Conservation (phyloP, 2,113 vertebrate genomes). For the Pipa parva region DNA sequence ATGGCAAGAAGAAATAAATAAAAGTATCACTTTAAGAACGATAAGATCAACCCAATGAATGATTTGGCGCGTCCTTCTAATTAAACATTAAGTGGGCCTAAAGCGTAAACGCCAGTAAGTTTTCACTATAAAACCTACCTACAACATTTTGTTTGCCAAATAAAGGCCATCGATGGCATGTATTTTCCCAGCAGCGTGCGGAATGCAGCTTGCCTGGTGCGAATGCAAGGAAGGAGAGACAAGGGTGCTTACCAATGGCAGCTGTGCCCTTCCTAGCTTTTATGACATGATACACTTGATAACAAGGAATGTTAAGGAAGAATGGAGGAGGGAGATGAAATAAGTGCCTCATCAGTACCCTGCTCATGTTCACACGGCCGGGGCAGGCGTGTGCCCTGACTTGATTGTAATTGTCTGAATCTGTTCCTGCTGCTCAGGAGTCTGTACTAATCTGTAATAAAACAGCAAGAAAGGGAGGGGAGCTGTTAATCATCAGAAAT, state of each 20-base stretch:
- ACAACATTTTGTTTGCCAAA: too few relatives aligned
- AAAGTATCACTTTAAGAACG: too few relatives aligned
- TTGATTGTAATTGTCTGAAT: conserved; percentile 99
- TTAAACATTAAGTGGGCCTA: too few relatives aligned
- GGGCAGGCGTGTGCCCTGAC: conserved; percentile 98
- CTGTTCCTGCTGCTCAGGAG: conserved; percentile 95
- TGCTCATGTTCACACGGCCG: conserved; percentile 94
- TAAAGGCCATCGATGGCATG: too few relatives aligned
- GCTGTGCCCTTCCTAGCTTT: conserved; percentile 76
- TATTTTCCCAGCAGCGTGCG: neutral
- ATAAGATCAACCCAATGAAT: too few relatives aligned
- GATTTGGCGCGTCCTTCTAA: too few relatives aligned
- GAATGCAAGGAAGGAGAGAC: neutral
- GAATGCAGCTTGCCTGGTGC: neutral
- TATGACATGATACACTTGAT: conserved; percentile 80
- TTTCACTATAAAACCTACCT: too few relatives aligned
- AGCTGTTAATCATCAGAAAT: conserved; percentile 85
- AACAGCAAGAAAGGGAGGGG: conserved; percentile 81
- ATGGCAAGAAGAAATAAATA: too few relatives aligned
- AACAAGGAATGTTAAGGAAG: conserved; percentile 74
- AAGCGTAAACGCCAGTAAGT: too few relatives aligned
- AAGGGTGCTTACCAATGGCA: conserved; percentile 54
- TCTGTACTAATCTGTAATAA: conserved; percentile 92
- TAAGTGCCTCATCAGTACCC: conserved; percentile 99
- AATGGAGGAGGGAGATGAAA: conserved; percentile 68